Base-by-base conservation (phyloP, 2,888 invertebrate species). In the Melinaea marsaeus region DNA sequence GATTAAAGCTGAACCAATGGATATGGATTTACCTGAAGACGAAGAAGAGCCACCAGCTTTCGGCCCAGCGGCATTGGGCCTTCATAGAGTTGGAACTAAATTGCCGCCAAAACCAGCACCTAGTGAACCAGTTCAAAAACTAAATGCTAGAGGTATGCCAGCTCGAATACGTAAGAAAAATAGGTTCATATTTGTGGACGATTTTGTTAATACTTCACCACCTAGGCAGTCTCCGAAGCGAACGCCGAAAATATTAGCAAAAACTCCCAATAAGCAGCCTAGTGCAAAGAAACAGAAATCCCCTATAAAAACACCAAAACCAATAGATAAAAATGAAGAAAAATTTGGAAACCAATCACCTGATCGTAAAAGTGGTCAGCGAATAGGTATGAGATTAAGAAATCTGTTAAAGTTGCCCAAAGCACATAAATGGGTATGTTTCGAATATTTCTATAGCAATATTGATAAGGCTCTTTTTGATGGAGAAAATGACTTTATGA, bases 361-460 rank as follows among this genome's bases (percentile, higher is more conserved):
- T 22, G 97, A 98, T 81, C 94, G 96, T 66, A 95, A 95, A 80
- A 93, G 95, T 72, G 97, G 98, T 0, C 98, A 98, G 77, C 93
- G 95, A 75, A 96, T 98, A 74, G 98, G 98, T 2, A 93, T 97
- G 89, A 92, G 97, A 70, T 88, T 98, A 65, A 92, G 97, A 70
- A 99, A 99, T 89, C 92, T 99, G 42, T 91, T 99, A 4, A 99
- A 99, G 87, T 88, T 99, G 69, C 99, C 99, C 0, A 99, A 99
- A 90, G 99, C 99, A 4, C 98, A 99, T 82, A 98, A 98, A 87
- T 99, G 99, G 98, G 99, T 99, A 7, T 99, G 98, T 84, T 99
- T 98, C 86, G 99, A 99, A 85, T 99, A 98, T 95, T 99, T 99
- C 88, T 99, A 99, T 86, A 99, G 99, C 73, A 99, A 98, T 78